phyloP scores from a whole-genome alignment of 2,888 invertebrate genomes.

The Drosophila dives region DNA sequence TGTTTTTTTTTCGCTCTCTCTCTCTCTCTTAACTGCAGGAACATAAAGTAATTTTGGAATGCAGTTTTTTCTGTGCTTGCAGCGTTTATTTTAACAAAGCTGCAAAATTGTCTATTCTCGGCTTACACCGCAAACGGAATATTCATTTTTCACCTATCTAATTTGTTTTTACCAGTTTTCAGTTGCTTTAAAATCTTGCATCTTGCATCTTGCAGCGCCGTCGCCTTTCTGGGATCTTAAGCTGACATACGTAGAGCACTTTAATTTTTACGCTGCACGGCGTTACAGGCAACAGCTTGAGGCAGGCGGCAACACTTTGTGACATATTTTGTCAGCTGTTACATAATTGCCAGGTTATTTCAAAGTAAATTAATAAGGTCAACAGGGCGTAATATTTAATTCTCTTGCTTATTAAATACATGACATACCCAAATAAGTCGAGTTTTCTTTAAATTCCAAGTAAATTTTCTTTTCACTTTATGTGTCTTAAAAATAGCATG shows the following conservation, averaged over 20 bases:
- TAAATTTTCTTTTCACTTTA: not conserved
- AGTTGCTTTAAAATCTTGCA: slow-evolving; percentile 20
- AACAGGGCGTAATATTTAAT: slow-evolving; percentile 12
- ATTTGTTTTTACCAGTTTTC: not conserved
- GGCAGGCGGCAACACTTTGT: slow-evolving; percentile 29
- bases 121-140: slow-evolving; percentile 23
- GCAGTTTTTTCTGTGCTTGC: slow-evolving; percentile 17
- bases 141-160: slow-evolving; percentile 18
- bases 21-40: slow-evolving; percentile 5
- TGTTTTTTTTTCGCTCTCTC: not conserved
- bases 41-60: slow-evolving; percentile 34
- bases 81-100: slow-evolving; percentile 19
- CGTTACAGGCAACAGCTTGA: slow-evolving; percentile 14
- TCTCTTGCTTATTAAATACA: slow-evolving; percentile 15
- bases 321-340: slow-evolving; percentile 55
- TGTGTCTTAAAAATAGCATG: slow-evolving; percentile 12
- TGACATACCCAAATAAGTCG: not conserved
- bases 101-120: slow-evolving; percentile 21
- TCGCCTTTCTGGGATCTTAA: not conserved
- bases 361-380: slow-evolving; percentile 65
- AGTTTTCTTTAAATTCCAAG: not conserved
- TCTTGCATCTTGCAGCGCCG: slow-evolving; percentile 5
- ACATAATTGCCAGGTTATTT: slow-evolving; percentile 41
- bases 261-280: slow-evolving; percentile 37
- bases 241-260: slow-evolving; percentile 14